A percentile compares a stretch with the other conserved stretches of the same genome.
Conservation (phyloP, 2,113 vertebrate species). For the Crotalus helleri region DNA sequence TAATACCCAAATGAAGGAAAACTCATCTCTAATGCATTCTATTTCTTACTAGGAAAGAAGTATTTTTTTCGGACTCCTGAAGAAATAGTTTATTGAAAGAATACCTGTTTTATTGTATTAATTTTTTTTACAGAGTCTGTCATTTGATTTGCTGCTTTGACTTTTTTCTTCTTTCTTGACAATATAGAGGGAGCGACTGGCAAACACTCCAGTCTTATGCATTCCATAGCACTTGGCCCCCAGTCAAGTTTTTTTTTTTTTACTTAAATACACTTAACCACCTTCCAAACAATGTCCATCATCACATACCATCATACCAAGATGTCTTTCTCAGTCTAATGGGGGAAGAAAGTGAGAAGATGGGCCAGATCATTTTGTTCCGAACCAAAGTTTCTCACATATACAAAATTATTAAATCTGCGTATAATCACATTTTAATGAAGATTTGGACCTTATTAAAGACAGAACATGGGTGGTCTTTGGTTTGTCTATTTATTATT, state of each 20-base stretch:
- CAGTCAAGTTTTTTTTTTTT: background rate
- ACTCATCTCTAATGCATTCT: background rate
- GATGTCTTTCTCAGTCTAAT: background rate
- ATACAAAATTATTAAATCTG: background rate
- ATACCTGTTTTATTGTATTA: background rate
- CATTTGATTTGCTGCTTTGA: background rate
- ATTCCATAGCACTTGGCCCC: conserved; percentile 4
- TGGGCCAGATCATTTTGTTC: background rate
- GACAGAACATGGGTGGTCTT: background rate
- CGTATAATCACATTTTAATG: background rate
- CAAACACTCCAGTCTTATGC: background rate
- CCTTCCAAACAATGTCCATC: background rate
- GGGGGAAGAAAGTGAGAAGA: background rate
- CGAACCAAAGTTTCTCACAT: background rate
- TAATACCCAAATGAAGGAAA: background rate
- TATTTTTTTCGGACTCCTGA: background rate
- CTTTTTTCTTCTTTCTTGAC: background rate
- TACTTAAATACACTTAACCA: background rate
- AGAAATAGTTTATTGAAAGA: background rate
- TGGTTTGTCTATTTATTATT: background rate
- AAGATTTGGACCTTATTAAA: background rate
- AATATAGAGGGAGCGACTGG: background rate
- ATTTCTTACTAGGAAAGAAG: background rate
- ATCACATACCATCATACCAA: background rate
- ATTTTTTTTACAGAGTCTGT: background rate